Conservation (phyloP, 2,797 vertebrate species). For the Scolopax rusticola region DNA sequence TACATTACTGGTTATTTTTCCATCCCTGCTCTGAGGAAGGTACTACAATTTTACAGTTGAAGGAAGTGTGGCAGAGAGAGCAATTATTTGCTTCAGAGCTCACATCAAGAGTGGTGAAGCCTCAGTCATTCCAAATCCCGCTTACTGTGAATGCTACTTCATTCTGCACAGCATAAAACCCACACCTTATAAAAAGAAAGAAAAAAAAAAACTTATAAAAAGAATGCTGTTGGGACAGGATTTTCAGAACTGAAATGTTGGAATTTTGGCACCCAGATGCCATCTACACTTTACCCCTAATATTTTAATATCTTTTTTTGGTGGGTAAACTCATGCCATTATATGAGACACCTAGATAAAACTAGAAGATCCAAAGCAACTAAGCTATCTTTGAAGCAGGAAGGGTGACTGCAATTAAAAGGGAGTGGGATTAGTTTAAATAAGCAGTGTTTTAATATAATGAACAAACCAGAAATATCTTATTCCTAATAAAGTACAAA, state of each 20-base stretch:
- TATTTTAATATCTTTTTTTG: background rate
- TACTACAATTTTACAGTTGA: background rate
- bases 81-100: background rate
- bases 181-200: background rate
- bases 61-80: background rate
- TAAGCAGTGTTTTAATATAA: background rate
- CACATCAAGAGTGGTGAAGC: background rate
- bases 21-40: background rate
- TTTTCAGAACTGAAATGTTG: background rate
- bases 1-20: background rate
- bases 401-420: background rate
- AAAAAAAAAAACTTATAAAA: background rate
- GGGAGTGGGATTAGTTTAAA: background rate
- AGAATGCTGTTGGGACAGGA: background rate
- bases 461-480: background rate
- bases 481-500: background rate
- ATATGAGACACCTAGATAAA: background rate
- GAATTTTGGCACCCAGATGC: background rate
- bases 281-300: rapidly evolving
- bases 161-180: background rate
- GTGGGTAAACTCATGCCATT: background rate
- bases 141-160: background rate
- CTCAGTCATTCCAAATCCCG: background rate
- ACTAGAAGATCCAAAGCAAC: background rate
- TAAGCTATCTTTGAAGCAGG: background rate